A percentile compares a stretch with the other conserved stretches of the same genome.
These are phyloP conservation scores for Trogon surrucura DNA, from an alignment of 2,113 vertebrate genomes.

Conservation along the genomic window DNA sequence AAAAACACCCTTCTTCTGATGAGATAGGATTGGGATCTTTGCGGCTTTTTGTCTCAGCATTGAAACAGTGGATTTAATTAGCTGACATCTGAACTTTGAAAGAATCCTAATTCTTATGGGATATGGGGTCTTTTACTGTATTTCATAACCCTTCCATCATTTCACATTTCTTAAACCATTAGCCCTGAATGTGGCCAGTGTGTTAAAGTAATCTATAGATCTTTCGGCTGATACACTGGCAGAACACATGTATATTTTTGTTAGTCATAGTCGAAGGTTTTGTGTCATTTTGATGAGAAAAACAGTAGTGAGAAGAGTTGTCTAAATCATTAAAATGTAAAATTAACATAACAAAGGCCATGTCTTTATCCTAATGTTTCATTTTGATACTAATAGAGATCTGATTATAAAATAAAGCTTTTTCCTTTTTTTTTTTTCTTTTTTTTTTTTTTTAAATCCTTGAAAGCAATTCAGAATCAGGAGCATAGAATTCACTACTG, in stretches of 20 bases:
- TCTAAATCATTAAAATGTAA: neutral
- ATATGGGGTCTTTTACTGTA: neutral
- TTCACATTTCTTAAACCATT: neutral
- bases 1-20: neutral
- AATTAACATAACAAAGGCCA: neutral
- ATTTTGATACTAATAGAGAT: neutral
- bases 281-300: neutral
- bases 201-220: slow-evolving; percentile 34
- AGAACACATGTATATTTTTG: slow-evolving; percentile 30
- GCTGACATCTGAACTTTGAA: slow-evolving; percentile 63
- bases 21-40: slow-evolving; percentile 57
- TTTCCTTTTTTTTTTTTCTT: neutral
- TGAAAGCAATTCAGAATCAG: neutral
- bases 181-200: neutral
- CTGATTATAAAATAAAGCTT: neutral
- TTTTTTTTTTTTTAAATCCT: neutral
- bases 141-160: slow-evolving; percentile 38
- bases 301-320: neutral
- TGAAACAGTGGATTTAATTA: slow-evolving; percentile 56
- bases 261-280: neutral
- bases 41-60: slow-evolving; percentile 61
- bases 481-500: neutral
- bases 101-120: slow-evolving; percentile 48
- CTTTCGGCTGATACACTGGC: neutral
- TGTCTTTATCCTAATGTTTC: neutral